Conservation (phyloP, 2,888 invertebrate species). For the Aphrophora alni region DNA sequence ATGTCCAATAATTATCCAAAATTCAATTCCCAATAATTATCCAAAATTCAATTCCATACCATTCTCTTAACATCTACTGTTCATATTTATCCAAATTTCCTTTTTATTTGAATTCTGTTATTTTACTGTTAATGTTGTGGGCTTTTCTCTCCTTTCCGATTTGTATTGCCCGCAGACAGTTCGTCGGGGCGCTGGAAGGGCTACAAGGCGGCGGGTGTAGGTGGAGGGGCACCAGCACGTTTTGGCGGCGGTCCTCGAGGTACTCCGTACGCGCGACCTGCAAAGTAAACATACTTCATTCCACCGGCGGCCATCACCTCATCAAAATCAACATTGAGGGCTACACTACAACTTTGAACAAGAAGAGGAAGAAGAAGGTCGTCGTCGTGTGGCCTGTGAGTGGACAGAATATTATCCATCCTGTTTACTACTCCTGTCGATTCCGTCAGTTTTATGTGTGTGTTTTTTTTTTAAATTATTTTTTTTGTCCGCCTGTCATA, state of each 20-base stretch:
- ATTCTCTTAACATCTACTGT: too few species aligned
- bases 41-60: too few species aligned
- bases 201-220: constrained; percentile 43
- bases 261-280: constrained; percentile 63
- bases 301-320: neutral
- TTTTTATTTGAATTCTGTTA: too few species aligned
- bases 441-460: constrained; percentile 2
- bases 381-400: constrained; percentile 18
- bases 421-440: constrained; percentile 15
- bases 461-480: neutral
- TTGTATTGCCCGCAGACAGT: constrained; percentile 35
- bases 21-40: too few species aligned
- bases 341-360: neutral
- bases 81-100: too few species aligned
- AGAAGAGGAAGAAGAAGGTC: neutral
- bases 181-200: constrained; percentile 45
- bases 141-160: constrained; percentile 6
- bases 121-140: neutral
- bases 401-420: constrained; percentile 28
- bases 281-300: constrained; percentile 45
- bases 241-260: constrained; percentile 54
- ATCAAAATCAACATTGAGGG: neutral
- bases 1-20: too few species aligned
- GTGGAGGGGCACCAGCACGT: constrained; percentile 35
- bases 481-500: constrained; percentile 27